Conservation (phyloP, 1,140 invertebrate genomes). For the Aporrectodea caliginosa region DNA sequence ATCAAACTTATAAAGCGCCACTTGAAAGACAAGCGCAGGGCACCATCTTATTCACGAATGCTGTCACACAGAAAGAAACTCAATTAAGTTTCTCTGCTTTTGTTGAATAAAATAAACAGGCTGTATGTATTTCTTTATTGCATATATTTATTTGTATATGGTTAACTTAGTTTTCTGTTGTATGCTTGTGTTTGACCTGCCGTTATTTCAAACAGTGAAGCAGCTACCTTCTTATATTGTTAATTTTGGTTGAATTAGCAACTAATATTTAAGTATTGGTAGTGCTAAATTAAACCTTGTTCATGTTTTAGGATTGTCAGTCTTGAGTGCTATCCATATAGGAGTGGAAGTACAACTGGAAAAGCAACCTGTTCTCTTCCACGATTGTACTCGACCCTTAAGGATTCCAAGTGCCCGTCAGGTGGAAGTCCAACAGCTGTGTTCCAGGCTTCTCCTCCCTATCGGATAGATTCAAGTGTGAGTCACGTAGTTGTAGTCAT, state of each 20-base stretch:
- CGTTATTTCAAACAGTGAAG: not conserved
- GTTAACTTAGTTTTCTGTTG: not conserved
- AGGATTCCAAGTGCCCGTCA: not conserved
- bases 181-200: not conserved
- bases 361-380: constrained; percentile 37
- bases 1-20: not conserved
- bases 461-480: constrained; percentile 63
- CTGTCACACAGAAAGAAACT: not conserved
- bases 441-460: constrained; percentile 79
- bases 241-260: too few species aligned
- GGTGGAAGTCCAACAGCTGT: constrained; percentile 25
- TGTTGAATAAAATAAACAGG: too few species aligned
- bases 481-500: too few species aligned
- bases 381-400: not conserved
- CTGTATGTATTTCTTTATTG: not conserved
- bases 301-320: not conserved
- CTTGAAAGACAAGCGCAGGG: not conserved
- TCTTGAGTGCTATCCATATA: constrained; percentile 77
- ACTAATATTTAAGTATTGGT: not conserved
- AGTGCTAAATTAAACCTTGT: not conserved
- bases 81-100: too few species aligned
- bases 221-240: too few species aligned
- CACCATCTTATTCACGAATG: not conserved
- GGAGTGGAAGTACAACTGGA: constrained; percentile 56
- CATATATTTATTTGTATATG: not conserved